Evolutionary conservation across 2,113 vertebrate genomes (phyloP).

Genomic region (Perca flavescens): DNA sequence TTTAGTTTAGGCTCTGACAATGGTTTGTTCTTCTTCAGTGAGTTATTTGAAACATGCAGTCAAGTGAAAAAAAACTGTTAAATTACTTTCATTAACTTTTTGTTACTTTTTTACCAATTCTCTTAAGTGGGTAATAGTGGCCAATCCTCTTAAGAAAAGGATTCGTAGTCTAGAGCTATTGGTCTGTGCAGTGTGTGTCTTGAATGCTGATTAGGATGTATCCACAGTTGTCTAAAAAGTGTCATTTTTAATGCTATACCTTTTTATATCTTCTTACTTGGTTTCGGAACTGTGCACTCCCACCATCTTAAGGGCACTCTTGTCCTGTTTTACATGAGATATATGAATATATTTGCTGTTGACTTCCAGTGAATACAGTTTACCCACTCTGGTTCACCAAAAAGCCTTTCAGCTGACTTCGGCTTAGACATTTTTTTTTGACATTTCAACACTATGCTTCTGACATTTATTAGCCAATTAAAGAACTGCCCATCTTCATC

Average conservation of each 20-base stretch:
- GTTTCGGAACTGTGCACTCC: not conserved
- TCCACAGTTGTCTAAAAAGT: not conserved
- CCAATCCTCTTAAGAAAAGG: not conserved
- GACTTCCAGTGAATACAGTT: not conserved
- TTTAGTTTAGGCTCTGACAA: not conserved
- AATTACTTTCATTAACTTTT: slow-evolving; percentile 28
- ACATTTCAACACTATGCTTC: not conserved
- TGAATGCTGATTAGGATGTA: slow-evolving; percentile 33
- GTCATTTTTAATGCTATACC: not conserved
- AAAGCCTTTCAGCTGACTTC: slow-evolving; percentile 18
- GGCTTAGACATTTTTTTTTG: slow-evolving; percentile 2
- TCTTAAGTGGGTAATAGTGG: slow-evolving; percentile 10
- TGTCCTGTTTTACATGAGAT: not conserved
- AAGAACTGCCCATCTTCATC: slow-evolving; percentile 2
- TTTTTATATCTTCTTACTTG: not conserved
- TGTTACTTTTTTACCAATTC: slow-evolving; percentile 9
- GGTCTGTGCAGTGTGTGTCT: slow-evolving; percentile 15
- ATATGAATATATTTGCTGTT: slow-evolving; percentile 11
- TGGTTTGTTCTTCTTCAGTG: slow-evolving; percentile 6
- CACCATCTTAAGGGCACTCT: not conserved
- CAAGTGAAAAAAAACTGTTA: slow-evolving; percentile 19
- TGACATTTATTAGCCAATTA: not conserved
- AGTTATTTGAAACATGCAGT: slow-evolving; percentile 32
- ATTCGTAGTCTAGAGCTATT: slow-evolving; percentile 22
- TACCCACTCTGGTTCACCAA: not conserved